phyloP scores from a whole-genome alignment of 2,113 vertebrate species.

The Centropus unirufus region DNA sequence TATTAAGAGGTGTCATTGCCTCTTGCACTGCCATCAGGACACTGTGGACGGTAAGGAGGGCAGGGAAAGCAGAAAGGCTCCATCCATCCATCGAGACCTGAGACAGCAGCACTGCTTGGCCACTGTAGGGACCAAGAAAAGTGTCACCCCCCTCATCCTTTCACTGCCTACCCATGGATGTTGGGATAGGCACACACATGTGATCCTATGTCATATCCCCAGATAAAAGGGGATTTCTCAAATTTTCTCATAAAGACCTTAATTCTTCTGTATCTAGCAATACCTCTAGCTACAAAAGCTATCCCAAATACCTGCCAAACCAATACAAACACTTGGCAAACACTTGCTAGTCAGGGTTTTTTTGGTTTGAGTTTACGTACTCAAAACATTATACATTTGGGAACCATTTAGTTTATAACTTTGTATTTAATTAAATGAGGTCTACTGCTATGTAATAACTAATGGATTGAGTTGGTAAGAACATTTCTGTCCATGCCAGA shows the following conservation, averaged over 20 bases:
- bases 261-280: neutral
- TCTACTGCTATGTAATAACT: constrained; percentile 60
- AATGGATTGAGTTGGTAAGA: constrained; percentile 40
- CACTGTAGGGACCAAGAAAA: neutral
- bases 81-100: accelerated
- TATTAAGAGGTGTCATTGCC: neutral
- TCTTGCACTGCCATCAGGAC: accelerated
- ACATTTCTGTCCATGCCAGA: neutral
- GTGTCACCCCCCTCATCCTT: neutral
- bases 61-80: neutral
- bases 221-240: neutral
- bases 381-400: constrained; percentile 50
- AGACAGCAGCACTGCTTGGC: neutral
- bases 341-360: neutral
- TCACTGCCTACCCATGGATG: neutral
- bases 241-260: neutral
- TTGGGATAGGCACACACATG: neutral
- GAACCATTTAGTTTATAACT: constrained; percentile 57
- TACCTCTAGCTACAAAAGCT: neutral
- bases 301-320: constrained; percentile 44
- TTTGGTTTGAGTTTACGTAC: neutral
- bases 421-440: constrained; percentile 67
- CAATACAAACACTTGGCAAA: constrained; percentile 54
- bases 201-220: neutral
- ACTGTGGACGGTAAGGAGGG: neutral